These are phyloP conservation scores for Drosophila nigromelanica DNA, from an alignment of 1,140 invertebrate genomes.

Conservation along the genomic window DNA sequence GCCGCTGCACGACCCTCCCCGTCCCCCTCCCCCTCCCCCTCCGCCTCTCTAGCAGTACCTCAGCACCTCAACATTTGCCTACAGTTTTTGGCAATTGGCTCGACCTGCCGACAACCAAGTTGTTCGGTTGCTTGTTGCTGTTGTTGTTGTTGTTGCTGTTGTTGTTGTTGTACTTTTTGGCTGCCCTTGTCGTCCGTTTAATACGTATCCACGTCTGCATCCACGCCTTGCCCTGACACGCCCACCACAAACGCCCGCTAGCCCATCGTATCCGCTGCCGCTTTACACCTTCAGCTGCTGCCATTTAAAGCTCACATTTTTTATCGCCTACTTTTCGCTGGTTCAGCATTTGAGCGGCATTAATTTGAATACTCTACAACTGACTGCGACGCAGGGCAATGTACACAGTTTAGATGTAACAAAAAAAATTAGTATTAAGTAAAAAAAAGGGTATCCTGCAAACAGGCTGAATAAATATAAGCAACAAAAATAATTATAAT, in stretches of 20 bases:
- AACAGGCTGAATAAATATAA: too few relatives aligned
- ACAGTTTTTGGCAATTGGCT: slow-evolving; percentile 21
- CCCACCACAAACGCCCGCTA: neutral
- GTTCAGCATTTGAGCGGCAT: slow-evolving; percentile 45
- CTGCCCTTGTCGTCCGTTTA: slow-evolving; percentile 29
- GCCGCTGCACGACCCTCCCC: slow-evolving; percentile 28
- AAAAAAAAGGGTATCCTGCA: too few relatives aligned
- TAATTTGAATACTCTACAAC: slow-evolving; percentile 40
- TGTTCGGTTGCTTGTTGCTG: neutral
- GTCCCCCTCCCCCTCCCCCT: neutral
- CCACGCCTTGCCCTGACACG: neutral
- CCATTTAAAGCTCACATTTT: slow-evolving; percentile 52
- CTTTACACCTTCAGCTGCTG: slow-evolving; percentile 41
- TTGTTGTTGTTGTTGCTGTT: slow-evolving; percentile 2
- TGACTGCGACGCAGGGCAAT: neutral
- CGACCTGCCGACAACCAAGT: slow-evolving; percentile 3
- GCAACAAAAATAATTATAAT: too few relatives aligned
- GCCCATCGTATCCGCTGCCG: neutral
- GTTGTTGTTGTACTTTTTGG: slow-evolving; percentile 12
- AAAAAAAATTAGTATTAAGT: too few relatives aligned
- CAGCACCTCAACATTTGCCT: slow-evolving; percentile 24
- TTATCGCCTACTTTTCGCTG: slow-evolving; percentile 46
- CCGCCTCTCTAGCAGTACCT: neutral
- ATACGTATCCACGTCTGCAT: slow-evolving; percentile 23
- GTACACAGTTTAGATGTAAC: neutral